A percentile compares a stretch with the other conserved stretches of the same genome.
Conservation (phyloP, 53 echinoderm and acorn worm genomes). For the Henricia sp. region DNA sequence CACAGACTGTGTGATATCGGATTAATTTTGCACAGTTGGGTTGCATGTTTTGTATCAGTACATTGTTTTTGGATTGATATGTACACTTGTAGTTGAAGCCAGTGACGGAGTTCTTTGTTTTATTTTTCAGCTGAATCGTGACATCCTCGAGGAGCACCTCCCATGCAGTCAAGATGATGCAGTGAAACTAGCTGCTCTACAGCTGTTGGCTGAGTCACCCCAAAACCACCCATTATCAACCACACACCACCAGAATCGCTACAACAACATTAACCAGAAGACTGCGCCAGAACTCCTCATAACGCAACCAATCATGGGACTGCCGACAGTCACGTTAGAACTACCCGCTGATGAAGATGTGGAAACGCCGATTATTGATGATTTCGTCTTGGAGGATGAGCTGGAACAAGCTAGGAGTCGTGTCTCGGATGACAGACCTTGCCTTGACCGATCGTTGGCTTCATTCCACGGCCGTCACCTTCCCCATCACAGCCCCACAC, state of each 20-base stretch:
- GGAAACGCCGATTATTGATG: slow-evolving; percentile 47
- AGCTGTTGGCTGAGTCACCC: slow-evolving; percentile 70
- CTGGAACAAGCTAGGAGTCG: slow-evolving; percentile 15
- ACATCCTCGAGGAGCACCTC: slow-evolving; percentile 69
- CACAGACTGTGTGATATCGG: too few species aligned
- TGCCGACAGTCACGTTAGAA: slow-evolving; percentile 50
- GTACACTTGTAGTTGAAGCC: neutral
- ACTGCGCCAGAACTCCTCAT: slow-evolving; percentile 11
- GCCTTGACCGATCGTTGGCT: neutral
- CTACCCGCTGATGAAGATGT: slow-evolving; percentile 39
- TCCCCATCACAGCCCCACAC: slow-evolving; percentile 2
- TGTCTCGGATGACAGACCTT: neutral
- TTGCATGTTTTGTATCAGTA: neutral
- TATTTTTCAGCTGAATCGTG: slow-evolving; percentile 69
- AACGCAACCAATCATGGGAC: slow-evolving; percentile 41
- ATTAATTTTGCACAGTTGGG: too few species aligned
- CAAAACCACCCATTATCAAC: slow-evolving; percentile 2
- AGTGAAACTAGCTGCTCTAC: slow-evolving; percentile 82
- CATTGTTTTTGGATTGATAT: neutral
- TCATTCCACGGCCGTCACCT: neutral
- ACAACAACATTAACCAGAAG: too few species aligned
- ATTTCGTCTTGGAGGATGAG: slow-evolving; percentile 34
- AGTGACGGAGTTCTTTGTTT: neutral
- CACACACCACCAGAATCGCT: neutral
- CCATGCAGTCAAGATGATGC: slow-evolving; percentile 84